Evolutionary conservation across 2,888 invertebrate species (phyloP).

Genomic region (Eurytoma adleriae): DNA sequence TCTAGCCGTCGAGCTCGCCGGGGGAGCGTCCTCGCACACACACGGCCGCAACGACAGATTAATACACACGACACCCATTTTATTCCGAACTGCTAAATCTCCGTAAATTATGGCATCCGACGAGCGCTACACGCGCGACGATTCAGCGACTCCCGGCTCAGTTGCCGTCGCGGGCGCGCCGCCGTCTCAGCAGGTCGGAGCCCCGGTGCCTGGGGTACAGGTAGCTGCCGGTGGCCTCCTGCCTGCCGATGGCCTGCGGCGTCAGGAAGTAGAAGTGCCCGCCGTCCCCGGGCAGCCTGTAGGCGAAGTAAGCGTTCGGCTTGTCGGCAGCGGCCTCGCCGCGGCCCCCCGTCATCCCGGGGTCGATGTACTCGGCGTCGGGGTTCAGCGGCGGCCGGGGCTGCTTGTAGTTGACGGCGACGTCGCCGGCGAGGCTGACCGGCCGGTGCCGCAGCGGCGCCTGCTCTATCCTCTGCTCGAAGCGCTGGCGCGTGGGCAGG

Average conservation of each 20-base stretch:
- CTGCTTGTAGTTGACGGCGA: constrained; percentile 79
- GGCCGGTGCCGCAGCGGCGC: constrained; percentile 58
- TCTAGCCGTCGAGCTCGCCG: constrained; percentile 57
- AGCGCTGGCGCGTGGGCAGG: constrained; percentile 7
- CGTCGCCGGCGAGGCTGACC: constrained; percentile 75
- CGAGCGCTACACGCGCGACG: not conserved
- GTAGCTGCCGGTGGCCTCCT: constrained; percentile 64
- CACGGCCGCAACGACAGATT: not conserved
- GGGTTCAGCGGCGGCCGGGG: constrained; percentile 80
- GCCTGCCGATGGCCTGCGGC: constrained; percentile 79
- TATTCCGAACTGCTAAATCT: constrained; percentile 45
- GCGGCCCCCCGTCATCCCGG: constrained; percentile 58
- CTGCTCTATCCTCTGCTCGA: constrained; percentile 53
- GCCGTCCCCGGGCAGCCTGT: constrained; percentile 85
- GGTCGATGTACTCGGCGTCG: constrained; percentile 80
- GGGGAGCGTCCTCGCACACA: not conserved
- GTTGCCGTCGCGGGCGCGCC: constrained; percentile 64
- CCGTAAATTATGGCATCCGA: constrained; percentile 52
- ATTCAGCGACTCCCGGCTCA: constrained; percentile 49
- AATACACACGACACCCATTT: constrained; percentile 62
- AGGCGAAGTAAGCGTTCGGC: constrained; percentile 83
- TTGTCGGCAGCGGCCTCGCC: constrained; percentile 63
- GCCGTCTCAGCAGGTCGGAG: constrained; percentile 66
- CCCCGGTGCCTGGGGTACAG: constrained; percentile 66
- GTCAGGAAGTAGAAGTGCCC: constrained; percentile 89